Conservation (phyloP, 2,888 invertebrate species). For the Aquatica leii region DNA sequence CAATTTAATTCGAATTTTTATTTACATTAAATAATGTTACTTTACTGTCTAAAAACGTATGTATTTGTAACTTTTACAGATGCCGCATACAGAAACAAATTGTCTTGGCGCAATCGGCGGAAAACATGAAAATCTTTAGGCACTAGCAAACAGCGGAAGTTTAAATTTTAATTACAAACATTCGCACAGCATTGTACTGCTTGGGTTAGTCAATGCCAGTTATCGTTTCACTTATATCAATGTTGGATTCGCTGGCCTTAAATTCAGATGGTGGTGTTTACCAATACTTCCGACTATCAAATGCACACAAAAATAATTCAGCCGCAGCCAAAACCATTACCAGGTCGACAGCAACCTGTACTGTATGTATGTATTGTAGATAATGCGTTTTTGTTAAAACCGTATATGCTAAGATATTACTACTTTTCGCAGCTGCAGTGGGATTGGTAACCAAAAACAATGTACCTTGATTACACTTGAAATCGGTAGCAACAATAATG, state of each 20-base stretch:
- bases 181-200: slow-evolving; percentile 2
- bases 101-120: slow-evolving; percentile 16
- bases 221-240: slow-evolving; percentile 31
- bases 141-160: slow-evolving; percentile 6
- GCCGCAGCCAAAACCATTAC: too few relatives aligned
- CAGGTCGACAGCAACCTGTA: neutral
- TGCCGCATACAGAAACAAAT: slow-evolving; percentile 23
- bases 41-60: neutral
- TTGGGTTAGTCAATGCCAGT: slow-evolving; percentile 6
- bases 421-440: too few relatives aligned
- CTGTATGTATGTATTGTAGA: neutral
- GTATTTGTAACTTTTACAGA: slow-evolving; percentile 18
- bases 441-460: too few relatives aligned
- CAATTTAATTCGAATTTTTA: neutral
- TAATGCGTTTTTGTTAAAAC: slow-evolving; percentile 9
- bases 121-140: slow-evolving; percentile 9
- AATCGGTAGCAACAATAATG: too few relatives aligned
- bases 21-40: neutral
- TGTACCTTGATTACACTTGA: too few relatives aligned
- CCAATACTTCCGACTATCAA: neutral
- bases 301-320: neutral
- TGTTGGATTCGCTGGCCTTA: slow-evolving; percentile 24
- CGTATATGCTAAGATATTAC: slow-evolving; percentile 8
- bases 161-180: slow-evolving; percentile 11
- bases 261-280: slow-evolving; percentile 25